Conservation (phyloP, 2,797 vertebrate species). For the Tarsius wallacei region DNA sequence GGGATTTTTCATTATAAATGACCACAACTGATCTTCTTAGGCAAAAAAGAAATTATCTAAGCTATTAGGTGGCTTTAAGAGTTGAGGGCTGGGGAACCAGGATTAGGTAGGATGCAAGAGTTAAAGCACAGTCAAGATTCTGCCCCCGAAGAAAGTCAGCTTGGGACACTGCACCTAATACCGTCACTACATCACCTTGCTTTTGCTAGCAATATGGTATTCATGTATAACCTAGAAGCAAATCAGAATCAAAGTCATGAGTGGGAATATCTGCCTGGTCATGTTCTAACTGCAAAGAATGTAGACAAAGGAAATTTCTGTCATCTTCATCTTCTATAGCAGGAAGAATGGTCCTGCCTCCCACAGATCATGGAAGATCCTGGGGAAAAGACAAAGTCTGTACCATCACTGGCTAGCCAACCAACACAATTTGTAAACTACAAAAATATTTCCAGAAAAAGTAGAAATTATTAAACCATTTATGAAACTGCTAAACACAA, state of each 20-base stretch:
- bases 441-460: conserved; percentile 34
- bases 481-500: conserved; percentile 7
- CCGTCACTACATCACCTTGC: background rate
- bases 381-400: background rate
- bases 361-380: background rate
- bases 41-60: conserved; percentile 20
- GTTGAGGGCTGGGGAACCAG: background rate
- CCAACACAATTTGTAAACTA: background rate
- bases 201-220: background rate
- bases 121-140: conserved; percentile 3
- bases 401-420: background rate
- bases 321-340: background rate
- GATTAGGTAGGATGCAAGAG: background rate
- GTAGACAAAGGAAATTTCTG: background rate
- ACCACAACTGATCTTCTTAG: conserved; percentile 14
- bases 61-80: background rate
- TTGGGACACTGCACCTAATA: background rate
- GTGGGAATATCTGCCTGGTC: background rate
- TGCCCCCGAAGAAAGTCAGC: background rate
- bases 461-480: background rate
- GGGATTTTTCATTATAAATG: background rate
- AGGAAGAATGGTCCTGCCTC: background rate
- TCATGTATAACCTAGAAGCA: background rate
- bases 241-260: background rate
- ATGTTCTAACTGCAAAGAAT: background rate